Evolutionary conservation across 2,797 vertebrate genomes (phyloP), one percentile per base, ranked within the genome.

Genomic region (Paramormyrops hopkinsi): DNA sequence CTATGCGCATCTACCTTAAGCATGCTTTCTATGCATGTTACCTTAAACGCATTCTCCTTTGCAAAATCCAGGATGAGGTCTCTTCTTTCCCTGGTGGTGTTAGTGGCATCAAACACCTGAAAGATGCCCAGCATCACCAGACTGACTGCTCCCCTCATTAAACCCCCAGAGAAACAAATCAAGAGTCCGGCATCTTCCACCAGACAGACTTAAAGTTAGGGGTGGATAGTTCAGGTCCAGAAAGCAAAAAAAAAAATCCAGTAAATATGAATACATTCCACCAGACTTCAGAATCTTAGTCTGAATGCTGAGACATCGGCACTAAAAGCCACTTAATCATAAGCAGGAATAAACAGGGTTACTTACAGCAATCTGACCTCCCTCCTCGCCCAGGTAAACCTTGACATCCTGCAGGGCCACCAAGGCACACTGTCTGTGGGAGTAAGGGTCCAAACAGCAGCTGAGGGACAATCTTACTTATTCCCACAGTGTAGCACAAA

Each of bases 41-140:
- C 73, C 73, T 79, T 79, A 44, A 79, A 79, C 1, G 73, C 73
- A 8, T 79, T 79, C 73, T 98, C 96, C 91, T 97, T 96, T 0
- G 96, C 98, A 93, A 99, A 99, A 89, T 92, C 92, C 89, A 97
- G 93, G 92, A 99, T 99, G 91, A 99, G 96, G 93, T 99, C 98
- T 91, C 98, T 94, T 0, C 98, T 96, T 91, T 99, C 98, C 90
- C 98, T 96, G 33, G 98, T 99, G 9, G 98, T 99, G 94, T 99
- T 99, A 91, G 98, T 99, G 2, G 98, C 98, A 93, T 99, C 98
- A 90, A 99, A 99, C 88, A 99, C 98, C 98, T 99, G 25, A 88
- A 41, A 89, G 0, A n/a, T 44, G 37, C 4, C 37, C 33, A 19
- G 33, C 69, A 37, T 41, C 62, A 33, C 25, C 62, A 69, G 62